Evolutionary conservation across 2,113 vertebrate species (phyloP).

Genomic region (Odocoileus hemionus): DNA sequence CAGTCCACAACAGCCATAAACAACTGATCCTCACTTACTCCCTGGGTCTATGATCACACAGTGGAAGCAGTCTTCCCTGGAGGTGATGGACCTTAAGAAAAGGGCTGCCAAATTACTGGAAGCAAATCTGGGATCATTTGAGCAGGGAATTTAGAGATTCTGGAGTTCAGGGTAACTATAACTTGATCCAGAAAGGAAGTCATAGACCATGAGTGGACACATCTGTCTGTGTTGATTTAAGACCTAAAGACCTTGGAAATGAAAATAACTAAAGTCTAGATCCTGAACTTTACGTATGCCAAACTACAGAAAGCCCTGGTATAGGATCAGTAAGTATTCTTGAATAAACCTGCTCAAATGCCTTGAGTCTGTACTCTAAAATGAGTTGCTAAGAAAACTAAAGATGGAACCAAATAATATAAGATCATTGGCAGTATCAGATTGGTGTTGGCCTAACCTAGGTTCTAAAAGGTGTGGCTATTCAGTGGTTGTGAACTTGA

Average conservation of each 20-base stretch:
- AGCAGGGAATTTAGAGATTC: background rate
- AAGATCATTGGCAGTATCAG: background rate
- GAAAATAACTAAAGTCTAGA: background rate
- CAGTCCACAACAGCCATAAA: background rate
- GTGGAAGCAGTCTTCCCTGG: background rate
- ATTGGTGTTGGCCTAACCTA: background rate
- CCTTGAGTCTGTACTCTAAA: background rate
- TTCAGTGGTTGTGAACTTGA: background rate
- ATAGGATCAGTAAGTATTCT: background rate
- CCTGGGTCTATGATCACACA: background rate
- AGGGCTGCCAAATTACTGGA: background rate
- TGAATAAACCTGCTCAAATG: background rate
- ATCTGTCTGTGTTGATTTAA: background rate
- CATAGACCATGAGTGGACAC: background rate
- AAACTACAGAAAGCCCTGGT: background rate
- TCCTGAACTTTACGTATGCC: background rate
- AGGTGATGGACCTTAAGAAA: background rate
- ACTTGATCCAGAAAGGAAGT: background rate
- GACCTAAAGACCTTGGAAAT: background rate
- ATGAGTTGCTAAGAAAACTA: background rate
- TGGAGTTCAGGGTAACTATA: background rate
- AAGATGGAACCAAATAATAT: background rate
- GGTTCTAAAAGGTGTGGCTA: background rate
- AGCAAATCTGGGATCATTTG: background rate
- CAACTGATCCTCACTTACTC: background rate